Evolutionary conservation across 2,113 vertebrate genomes (phyloP).

Genomic region (Oryzias javanicus): DNA sequence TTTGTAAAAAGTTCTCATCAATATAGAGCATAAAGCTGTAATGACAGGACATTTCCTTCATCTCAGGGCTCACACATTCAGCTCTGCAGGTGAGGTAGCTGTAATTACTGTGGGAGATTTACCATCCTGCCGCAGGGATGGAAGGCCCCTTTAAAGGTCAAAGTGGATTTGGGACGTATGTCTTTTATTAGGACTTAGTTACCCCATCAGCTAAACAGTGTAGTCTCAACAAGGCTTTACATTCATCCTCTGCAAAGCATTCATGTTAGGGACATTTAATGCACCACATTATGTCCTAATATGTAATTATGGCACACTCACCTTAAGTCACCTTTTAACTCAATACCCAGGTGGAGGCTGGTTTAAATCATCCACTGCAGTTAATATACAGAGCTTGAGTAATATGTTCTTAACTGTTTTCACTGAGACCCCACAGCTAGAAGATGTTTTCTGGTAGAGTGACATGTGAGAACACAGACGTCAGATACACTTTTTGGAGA

Average conservation of each 20-base stretch:
- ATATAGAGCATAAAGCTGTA: too few species aligned
- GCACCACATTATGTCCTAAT: conserved; percentile 30
- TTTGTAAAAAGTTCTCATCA: too few species aligned
- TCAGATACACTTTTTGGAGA: neutral
- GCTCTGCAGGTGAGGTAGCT: conserved; percentile 44
- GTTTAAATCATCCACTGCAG: conserved; percentile 41
- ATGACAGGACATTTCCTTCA: conserved; percentile 9
- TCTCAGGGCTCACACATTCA: conserved; percentile 8
- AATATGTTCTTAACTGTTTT: neutral
- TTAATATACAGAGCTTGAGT: too few species aligned
- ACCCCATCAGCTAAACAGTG: conserved; percentile 17
- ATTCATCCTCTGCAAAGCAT: conserved; percentile 38
- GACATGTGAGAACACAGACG: conserved; percentile 3
- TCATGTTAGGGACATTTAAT: conserved; percentile 40
- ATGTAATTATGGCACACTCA: conserved; percentile 36
- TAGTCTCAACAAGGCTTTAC: conserved; percentile 38
- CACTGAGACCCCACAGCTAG: neutral
- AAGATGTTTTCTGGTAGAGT: neutral
- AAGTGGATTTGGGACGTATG: conserved; percentile 75
- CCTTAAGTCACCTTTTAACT: conserved; percentile 39
- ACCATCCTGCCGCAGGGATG: conserved; percentile 59
- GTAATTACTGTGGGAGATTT: conserved; percentile 78
- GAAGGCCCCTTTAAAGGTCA: conserved; percentile 75
- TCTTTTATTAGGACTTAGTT: conserved; percentile 23
- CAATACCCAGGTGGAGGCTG: conserved; percentile 63